These are phyloP conservation scores for Coronaproctus castanopsis DNA, from an alignment of 2,888 invertebrate species.

Conservation along the genomic window DNA sequence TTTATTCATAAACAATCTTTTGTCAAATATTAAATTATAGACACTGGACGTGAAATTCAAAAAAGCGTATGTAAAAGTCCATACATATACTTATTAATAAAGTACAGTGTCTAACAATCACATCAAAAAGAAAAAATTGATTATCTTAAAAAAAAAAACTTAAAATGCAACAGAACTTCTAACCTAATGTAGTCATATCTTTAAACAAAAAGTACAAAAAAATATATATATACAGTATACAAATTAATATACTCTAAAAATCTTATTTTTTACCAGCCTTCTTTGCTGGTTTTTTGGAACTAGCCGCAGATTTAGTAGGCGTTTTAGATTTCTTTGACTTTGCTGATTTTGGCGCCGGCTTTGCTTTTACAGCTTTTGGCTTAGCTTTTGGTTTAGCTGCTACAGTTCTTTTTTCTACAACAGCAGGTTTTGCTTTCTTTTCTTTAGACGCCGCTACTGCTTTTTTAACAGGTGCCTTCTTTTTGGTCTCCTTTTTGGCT, in stretches of 20 bases:
- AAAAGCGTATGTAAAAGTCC: too few relatives aligned
- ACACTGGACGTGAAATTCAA: too few relatives aligned
- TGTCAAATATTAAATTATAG: too few relatives aligned
- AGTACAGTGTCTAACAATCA: too few relatives aligned
- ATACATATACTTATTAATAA: too few relatives aligned
- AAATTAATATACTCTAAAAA: neutral
- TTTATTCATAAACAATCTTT: too few relatives aligned
- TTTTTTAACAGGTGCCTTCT: neutral
- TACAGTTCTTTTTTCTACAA: slow-evolving; percentile 20
- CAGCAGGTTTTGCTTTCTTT: slow-evolving; percentile 17
- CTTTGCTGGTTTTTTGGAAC: neutral
- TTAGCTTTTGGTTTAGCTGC: slow-evolving; percentile 28
- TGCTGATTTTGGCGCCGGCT: neutral
- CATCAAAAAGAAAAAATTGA: neutral
- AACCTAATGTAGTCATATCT: too few relatives aligned
- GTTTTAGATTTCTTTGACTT: neutral
- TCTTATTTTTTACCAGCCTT: slow-evolving; percentile 6
- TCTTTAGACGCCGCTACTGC: slow-evolving; percentile 16
- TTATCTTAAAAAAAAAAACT: neutral
- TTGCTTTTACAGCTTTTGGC: slow-evolving; percentile 16
- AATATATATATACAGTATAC: neutral
- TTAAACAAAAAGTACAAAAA: too few relatives aligned
- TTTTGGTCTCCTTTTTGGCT: neutral
- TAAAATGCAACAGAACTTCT: neutral
- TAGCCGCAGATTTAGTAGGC: neutral